These are phyloP conservation scores for Catharus bicknelli DNA, from an alignment of 2,113 vertebrate genomes.

Conservation along the genomic window DNA sequence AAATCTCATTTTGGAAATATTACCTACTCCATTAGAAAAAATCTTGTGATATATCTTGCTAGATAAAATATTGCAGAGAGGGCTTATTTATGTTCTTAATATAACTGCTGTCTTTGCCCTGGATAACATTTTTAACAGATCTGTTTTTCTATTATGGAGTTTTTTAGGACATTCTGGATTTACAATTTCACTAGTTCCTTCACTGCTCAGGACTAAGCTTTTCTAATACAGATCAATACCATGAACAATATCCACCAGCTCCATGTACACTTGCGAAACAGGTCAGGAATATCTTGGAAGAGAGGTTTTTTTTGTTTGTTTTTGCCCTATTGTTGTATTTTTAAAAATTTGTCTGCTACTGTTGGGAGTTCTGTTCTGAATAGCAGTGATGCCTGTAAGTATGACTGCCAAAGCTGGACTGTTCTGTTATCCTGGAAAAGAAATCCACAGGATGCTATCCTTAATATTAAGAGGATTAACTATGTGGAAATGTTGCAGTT, in stretches of 20 bases:
- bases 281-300: background rate
- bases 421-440: background rate
- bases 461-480: conserved; percentile 25
- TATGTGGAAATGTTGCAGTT: conserved; percentile 22
- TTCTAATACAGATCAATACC: background rate
- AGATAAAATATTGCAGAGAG: background rate
- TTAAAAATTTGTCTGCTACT: background rate
- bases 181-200: background rate
- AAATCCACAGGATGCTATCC: background rate
- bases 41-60: background rate
- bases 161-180: background rate
- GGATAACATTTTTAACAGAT: background rate
- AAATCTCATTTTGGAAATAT: background rate
- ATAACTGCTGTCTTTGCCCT: background rate
- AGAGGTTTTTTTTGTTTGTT: background rate
- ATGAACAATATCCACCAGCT: background rate
- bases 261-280: background rate
- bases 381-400: background rate
- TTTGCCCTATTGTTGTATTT: background rate
- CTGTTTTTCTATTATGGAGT: fast-evolving
- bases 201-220: background rate
- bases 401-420: background rate
- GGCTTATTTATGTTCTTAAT: background rate
- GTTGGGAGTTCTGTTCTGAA: background rate
- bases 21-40: background rate